A percentile compares a stretch with the other conserved stretches of the same genome.
phyloP scores from a whole-genome alignment of 1,140 invertebrate genomes.

The Drosophila tani region DNA sequence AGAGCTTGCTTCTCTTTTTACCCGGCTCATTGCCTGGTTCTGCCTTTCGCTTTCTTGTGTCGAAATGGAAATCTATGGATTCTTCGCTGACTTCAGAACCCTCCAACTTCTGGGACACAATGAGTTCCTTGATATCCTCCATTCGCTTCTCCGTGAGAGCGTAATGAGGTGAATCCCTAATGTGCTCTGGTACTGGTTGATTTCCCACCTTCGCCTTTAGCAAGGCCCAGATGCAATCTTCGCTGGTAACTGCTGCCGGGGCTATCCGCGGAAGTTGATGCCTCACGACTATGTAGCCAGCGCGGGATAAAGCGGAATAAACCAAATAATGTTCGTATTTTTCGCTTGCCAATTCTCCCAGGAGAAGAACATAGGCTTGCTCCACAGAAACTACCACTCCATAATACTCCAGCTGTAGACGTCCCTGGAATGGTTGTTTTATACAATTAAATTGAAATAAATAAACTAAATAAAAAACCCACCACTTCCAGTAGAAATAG shows the following conservation, averaged over 20 bases:
- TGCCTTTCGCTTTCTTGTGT: slow-evolving; percentile 55
- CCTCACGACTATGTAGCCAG: slow-evolving; percentile 74
- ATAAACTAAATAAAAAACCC: background rate
- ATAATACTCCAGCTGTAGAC: slow-evolving; percentile 69
- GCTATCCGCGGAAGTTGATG: slow-evolving; percentile 31
- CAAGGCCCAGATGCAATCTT: slow-evolving; percentile 71
- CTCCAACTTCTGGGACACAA: slow-evolving; percentile 26
- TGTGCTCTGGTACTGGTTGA: slow-evolving; percentile 40
- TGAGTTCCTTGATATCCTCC: slow-evolving; percentile 42
- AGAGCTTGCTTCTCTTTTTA: slow-evolving; percentile 27
- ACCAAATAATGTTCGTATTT: slow-evolving; percentile 73
- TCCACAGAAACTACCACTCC: slow-evolving; percentile 66
- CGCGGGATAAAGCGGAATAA: slow-evolving; percentile 66
- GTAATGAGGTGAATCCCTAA: slow-evolving; percentile 49
- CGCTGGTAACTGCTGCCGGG: slow-evolving; percentile 13
- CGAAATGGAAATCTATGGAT: slow-evolving; percentile 41
- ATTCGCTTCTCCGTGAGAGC: slow-evolving; percentile 26
- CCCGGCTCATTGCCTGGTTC: background rate
- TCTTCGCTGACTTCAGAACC: background rate
- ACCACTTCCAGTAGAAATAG: slow-evolving; percentile 78
- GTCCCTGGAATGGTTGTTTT: slow-evolving; percentile 48
- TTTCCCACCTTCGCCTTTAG: slow-evolving; percentile 47
- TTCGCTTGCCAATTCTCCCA: slow-evolving; percentile 55
- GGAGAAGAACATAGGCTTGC: slow-evolving; percentile 69
- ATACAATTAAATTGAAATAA: background rate